Conservation (phyloP, 1,140 invertebrate genomes). For the Polypedilum pembai region DNA sequence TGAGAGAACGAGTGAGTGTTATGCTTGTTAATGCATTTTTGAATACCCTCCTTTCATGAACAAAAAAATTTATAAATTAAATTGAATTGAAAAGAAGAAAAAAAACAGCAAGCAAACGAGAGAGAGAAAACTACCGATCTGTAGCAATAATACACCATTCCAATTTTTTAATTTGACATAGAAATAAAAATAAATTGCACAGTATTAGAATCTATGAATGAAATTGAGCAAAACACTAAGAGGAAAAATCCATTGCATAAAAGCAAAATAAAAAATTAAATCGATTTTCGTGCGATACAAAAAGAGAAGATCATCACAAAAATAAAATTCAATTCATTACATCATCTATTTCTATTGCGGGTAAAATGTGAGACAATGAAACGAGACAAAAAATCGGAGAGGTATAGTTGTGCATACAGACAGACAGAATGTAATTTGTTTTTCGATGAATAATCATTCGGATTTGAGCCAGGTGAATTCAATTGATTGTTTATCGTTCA, state of each 20-base stretch:
- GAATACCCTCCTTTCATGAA: neutral
- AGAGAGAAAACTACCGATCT: no score
- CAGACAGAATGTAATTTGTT: neutral
- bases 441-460: neutral
- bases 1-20: no score
- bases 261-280: neutral
- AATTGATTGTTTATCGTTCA: neutral
- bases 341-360: neutral
- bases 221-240: neutral
- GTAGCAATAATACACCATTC: no score
- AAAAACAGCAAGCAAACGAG: no score
- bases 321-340: neutral
- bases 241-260: neutral
- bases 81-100: no score
- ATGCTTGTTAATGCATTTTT: neutral
- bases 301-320: neutral
- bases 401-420: neutral
- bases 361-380: neutral
- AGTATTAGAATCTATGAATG: neutral
- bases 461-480: neutral
- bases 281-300: neutral
- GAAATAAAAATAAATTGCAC: no score
- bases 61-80: no score
- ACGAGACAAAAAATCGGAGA: no score
- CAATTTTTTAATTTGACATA: no score